phyloP scores from a whole-genome alignment of 2,797 vertebrate species.

The Euthynnus affinis region DNA sequence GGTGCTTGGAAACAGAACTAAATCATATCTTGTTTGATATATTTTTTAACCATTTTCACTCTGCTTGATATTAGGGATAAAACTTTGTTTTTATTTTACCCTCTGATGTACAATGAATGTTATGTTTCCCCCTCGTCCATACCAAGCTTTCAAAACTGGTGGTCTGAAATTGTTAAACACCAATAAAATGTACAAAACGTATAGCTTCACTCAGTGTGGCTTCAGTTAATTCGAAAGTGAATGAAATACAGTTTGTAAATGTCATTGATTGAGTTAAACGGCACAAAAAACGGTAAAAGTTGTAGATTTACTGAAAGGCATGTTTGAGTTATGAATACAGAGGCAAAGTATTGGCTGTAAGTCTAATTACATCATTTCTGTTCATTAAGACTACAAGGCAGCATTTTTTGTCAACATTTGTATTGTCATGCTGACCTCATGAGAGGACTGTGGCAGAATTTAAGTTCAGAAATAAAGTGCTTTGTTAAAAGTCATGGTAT shows the following conservation, averaged over 20 bases:
- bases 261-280: constrained; percentile 6
- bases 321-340: constrained; percentile 57
- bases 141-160: constrained; percentile 19
- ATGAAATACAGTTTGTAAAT: not conserved
- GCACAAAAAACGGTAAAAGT: constrained; percentile 11
- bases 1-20: constrained; percentile 30
- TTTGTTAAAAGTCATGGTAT: constrained; percentile 56
- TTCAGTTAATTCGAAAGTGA: constrained; percentile 2
- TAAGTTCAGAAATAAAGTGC: constrained; percentile 78
- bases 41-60: constrained; percentile 15
- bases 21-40: constrained; percentile 6
- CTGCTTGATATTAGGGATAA: not conserved
- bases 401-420: constrained; percentile 34
- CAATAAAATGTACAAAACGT: constrained; percentile 12
- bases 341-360: constrained; percentile 40
- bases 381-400: constrained; percentile 47
- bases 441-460: constrained; percentile 47
- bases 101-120: constrained; percentile 23
- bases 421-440: constrained; percentile 19
- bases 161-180: constrained; percentile 12
- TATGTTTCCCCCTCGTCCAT: not conserved
- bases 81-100: constrained; percentile 31
- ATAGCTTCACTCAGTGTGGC: constrained; percentile 16
- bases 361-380: constrained; percentile 18
- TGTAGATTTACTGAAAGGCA: constrained; percentile 51